Base-by-base conservation (phyloP, 2,888 invertebrate species). In the Brachyptera risi region DNA sequence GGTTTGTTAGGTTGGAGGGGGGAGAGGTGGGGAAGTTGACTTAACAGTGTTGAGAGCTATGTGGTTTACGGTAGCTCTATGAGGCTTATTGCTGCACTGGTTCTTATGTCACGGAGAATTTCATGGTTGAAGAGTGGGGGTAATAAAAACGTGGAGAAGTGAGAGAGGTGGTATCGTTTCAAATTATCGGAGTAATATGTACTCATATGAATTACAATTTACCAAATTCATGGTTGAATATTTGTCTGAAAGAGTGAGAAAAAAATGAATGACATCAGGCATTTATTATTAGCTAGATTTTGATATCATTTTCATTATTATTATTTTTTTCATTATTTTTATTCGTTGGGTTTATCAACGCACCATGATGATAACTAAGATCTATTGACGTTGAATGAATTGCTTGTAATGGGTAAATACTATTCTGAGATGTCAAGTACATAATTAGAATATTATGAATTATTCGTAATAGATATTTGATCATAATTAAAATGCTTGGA, bases 61-160 rank as follows among this genome's bases (percentile, higher is more conserved):
- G 54, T 23, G 54, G 54, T 54, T 54, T 54, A 54, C 54, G 37
- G 54, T 54, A 37, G 54, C 54, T 54, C 54, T 26, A 17, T 17
- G n/a, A 26, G 50, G 50, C 50, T 51, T 51, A 51, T 54, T 35
- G 35, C 54, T 13, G 47, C 47, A 24, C 4, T 47, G 54, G 50
- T 51, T 51, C 50, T 31, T 51, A 17, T 37, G 54, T 35, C 54
- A 54, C 35, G 54, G 23, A 54, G 54, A 9, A 26, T 54, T 54
- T 35, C 35, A 21, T 31, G 54, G 54, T 13, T 35, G 21, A 37
- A 17, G 44, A n/a, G 15, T n/a, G 24, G 47, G 47, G 24, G 23
- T 3, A 24, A 13, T 24, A 47, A 47, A 47, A 3, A 21, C 23
- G 47, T 24, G 24, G 23, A n/a, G n/a, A n/a, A n/a, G n/a, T n/a